Evolutionary conservation across 2,888 invertebrate genomes (phyloP), one percentile per base, ranked within the genome.

Genomic region (Drosophila anomalata): DNA sequence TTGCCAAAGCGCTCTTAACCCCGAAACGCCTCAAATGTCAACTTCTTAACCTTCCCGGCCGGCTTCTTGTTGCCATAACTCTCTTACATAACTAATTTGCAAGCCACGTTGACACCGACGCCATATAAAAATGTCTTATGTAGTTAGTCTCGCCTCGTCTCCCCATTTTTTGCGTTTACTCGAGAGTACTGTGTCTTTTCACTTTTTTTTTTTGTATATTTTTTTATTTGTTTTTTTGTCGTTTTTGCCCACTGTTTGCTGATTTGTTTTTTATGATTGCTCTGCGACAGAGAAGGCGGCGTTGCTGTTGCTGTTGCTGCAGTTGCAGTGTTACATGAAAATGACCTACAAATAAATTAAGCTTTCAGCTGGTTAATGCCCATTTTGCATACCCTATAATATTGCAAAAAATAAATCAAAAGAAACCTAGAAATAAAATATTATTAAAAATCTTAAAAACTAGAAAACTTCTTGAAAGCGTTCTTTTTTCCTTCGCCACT

Each of bases 301-400:
- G 44, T 33, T 36, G n/a, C 63, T 59, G 36, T n/a, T 39, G 62
- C 12, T 14, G 33, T 8, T 48, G 57, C 11, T 39, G 68, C 55
- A 63, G 63, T 75, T 77, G 68, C 29, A 9, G 72, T 74, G 78
- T 83, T 75, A 65, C 73, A 83, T 80, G 78, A 80, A 83, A 80
- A 80, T 80, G 80, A 80, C 80, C 84, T 83, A 83, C 81, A 80
- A 83, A 80, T 75, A 78, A 76, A 77, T 80, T 72, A 56, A 77
- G 66, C 54, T 48, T 62, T 62, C 62, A 62, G 48, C 67, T 59
- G 33, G 56, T 71, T 70, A 70, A 63, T 67, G 56, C 52, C 26
- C 56, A 50, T 31, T 51, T 52, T 31, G 54, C 17, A 60, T 52
- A 55, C 69, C 14, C 69, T 59, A 39, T 2, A 36, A 36, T 14